Evolutionary conservation across 2,113 vertebrate genomes (phyloP), one percentile per base, ranked within the genome.

Genomic region (Toxotes chatareus): DNA sequence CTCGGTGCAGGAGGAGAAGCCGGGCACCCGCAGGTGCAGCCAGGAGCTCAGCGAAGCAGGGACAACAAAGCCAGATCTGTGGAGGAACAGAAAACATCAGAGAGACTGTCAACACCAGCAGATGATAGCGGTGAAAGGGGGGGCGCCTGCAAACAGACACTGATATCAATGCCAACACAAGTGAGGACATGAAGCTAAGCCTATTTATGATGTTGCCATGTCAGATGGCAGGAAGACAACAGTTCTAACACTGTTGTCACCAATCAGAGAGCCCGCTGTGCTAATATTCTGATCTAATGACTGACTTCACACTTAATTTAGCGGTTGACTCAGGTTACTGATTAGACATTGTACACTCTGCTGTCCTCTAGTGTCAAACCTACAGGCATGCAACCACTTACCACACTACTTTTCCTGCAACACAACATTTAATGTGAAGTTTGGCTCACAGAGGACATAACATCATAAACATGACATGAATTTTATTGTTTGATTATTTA

Each of bases 1-100:
- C 73, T 34, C 63, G 19, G 51, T 73, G 66, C 78, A 47, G 27
- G 65, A 46, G 74, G 40, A 73, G 73, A 23, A 56, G 75, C 51
- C 55, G 76, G 73, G 47, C 59, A 83, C 79, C 86, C 36, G 49
- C 84, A 71, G 82, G 84, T 88, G 88, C 34, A 56, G 86, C 82
- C 72, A 66, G 71, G 57, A 88, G 86, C 68, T 76, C 71, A 7
- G 82, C 44, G 21, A 63, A 31, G 34, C 69, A 49, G 61, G 80
- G 40, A 83, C 84, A 86, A 83, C 85, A 89, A 80, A 83, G 73
- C 11, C 70, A 62, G 57, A 76, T 76, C 79, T 79, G 82, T 51
- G 56, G 61, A 83, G 79, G 42, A 47, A 61, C 84, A 72, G 76
- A 76, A 62, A 80, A 72, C 11, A 32, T 79, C 76, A 79, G 75